Evolutionary conservation across 2,113 vertebrate species (phyloP), one percentile per base, ranked within the genome.

Genomic region (Psilopsiagon aymara): DNA sequence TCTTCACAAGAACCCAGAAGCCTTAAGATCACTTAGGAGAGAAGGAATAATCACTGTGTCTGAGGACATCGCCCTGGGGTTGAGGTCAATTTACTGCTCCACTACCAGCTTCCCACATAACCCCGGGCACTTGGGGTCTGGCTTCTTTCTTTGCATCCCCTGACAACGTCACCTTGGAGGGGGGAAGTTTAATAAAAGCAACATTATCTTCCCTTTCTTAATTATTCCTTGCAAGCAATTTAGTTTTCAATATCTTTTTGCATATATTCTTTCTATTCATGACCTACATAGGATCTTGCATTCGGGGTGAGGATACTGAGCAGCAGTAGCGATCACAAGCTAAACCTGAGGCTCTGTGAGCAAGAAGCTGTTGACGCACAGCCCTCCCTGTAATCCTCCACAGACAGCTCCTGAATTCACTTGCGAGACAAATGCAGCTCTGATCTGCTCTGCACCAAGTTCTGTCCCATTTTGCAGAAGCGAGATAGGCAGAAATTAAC

Each of bases 101-200:
- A 41, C 37, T 18, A 23, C 5, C 13, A 39, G 31, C 24, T 92
- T 41, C 73, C n/a, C 33, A 44, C 9, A 6, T 17, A 51, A 55
- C 2, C 37, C 21, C 24, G 8, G 23, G 13, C 33, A 39, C 43
- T 60, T 57, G 0, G 1, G 31, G 55, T 64, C 28, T 0, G 0
- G 23, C 13, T 91, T 77, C 43, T 68, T 55, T 39, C 55, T 37
- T 33, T 27, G n/a, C 3, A 4, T 73, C 17, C 43, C 82, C 52
- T 63, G 74, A 47, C 17, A 62, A 8, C 2, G 33, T 13, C 15
- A 57, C 17, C 39, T 37, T 41, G 29, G 3, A 9, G 6, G 2
- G 9, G 6, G 69, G 19, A 51, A 47, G 5, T 67, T 39, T 17
- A 69, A 44, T 52, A 84, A 80, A 76, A 77, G 11, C 17, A 44